Evolutionary conservation across 2,113 vertebrate genomes (phyloP).

Genomic region (Gymnogyps californianus): DNA sequence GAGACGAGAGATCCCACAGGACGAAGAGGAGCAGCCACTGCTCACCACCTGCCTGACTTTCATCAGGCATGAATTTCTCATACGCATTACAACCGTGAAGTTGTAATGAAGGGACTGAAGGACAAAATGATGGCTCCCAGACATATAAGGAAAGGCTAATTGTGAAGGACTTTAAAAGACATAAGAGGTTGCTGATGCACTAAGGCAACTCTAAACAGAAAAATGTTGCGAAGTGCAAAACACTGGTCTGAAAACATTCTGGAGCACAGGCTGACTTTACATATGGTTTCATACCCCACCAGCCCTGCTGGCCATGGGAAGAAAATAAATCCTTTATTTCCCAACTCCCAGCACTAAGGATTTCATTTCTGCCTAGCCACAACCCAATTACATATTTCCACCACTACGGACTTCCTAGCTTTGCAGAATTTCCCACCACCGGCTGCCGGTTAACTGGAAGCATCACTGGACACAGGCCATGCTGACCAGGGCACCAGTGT

Average conservation of each 20-base stretch:
- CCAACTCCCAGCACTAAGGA: neutral
- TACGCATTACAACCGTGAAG: fast-evolving
- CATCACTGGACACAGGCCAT: neutral
- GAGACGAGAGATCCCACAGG: fast-evolving
- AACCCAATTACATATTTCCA: neutral
- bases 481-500: neutral
- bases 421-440: neutral
- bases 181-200: neutral
- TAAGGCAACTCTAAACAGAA: neutral
- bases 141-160: neutral
- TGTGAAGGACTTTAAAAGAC: neutral
- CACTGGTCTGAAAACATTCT: neutral
- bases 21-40: neutral
- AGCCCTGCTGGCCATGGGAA: neutral
- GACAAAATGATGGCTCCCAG: neutral
- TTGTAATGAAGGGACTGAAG: neutral
- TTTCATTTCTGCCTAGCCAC: neutral
- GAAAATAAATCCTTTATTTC: neutral
- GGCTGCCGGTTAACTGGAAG: neutral
- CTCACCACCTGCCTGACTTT: neutral
- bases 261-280: neutral
- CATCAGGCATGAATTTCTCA: neutral
- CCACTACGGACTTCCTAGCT: neutral
- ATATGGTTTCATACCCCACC: neutral
- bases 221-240: neutral